These are phyloP conservation scores for Drosophila recens DNA, from an alignment of 2,888 invertebrate species.

Conservation along the genomic window DNA sequence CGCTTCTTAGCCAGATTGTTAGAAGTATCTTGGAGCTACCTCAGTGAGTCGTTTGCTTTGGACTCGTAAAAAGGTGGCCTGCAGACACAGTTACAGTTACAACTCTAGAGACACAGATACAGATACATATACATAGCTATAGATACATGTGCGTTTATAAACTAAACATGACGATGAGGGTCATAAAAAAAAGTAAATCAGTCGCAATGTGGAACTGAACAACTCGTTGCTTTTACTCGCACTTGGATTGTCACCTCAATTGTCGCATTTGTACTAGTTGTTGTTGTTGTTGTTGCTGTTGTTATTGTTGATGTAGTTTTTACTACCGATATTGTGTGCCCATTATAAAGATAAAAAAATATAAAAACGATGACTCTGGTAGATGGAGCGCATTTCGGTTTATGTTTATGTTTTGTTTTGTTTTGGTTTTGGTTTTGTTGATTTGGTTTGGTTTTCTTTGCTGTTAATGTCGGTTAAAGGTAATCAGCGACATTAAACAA, in stretches of 20 bases:
- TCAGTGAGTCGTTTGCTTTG: constrained; percentile 67
- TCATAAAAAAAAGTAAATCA: constrained; percentile 56
- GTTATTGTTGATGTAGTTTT: constrained; percentile 44
- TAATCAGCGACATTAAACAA: constrained; percentile 78
- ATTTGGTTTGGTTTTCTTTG: constrained; percentile 44
- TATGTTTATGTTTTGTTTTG: constrained; percentile 42
- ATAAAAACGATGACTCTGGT: constrained; percentile 49
- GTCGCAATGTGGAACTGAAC: constrained; percentile 28
- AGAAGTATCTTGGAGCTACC: constrained; percentile 59
- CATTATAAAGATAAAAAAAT: constrained; percentile 79
- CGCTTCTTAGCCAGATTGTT: constrained; percentile 55
- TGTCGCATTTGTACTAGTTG: constrained; percentile 48
- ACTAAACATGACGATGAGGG: constrained; percentile 43
- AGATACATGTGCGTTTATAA: constrained; percentile 33
- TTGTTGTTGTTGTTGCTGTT: constrained; percentile 10
- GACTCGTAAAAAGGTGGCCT: constrained; percentile 64
- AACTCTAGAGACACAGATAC: constrained; percentile 15
- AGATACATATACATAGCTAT: constrained; percentile 3
- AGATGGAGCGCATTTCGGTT: constrained; percentile 44
- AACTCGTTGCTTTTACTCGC: constrained; percentile 35
- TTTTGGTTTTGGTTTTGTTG: constrained; percentile 43
- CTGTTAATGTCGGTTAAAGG: constrained; percentile 66
- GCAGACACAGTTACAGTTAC: constrained; percentile 7
- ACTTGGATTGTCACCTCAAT: constrained; percentile 76
- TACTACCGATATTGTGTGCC: constrained; percentile 78